phyloP scores from a whole-genome alignment of 2,797 vertebrate genomes.

The Rallus crepitans region DNA sequence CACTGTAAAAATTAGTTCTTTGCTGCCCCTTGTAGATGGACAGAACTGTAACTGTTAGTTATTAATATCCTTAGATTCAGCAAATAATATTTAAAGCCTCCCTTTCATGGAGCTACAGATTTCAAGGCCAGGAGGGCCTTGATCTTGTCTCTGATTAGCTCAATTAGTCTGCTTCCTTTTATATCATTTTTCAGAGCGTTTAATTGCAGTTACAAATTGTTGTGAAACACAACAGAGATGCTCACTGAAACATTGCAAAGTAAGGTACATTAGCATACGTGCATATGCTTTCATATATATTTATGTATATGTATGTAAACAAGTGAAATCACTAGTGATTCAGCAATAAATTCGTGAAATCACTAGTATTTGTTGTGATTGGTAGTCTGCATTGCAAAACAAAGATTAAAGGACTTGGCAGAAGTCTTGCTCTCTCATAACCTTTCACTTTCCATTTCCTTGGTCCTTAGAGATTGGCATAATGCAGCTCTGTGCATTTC shows the following conservation, averaged over 20 bases:
- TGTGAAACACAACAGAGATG: slow-evolving; percentile 21
- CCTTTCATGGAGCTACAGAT: background rate
- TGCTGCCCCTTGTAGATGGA: background rate
- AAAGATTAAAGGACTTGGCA: background rate
- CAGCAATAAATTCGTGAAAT: background rate
- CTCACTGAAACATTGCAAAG: background rate
- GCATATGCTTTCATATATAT: background rate
- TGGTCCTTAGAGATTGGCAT: slow-evolving; percentile 42
- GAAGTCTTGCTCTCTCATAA: background rate
- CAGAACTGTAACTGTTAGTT: background rate
- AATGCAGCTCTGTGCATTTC: slow-evolving; percentile 36
- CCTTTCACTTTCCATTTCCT: slow-evolving; percentile 27
- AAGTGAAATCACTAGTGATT: background rate
- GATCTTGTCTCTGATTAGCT: slow-evolving; percentile 64
- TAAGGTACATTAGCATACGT: background rate
- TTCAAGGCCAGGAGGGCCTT: slow-evolving; percentile 21
- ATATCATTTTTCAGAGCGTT: slow-evolving; percentile 63
- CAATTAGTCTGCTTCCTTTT: slow-evolving; percentile 64
- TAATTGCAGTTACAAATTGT: slow-evolving; percentile 65
- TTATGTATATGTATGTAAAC: background rate
- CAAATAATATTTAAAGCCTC: slow-evolving; percentile 7
- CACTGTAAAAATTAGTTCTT: background rate
- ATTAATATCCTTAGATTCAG: slow-evolving; percentile 5
- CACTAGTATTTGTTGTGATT: background rate
- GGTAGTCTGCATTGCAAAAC: background rate